A percentile compares a stretch with the other conserved stretches of the same genome.
phyloP scores from a whole-genome alignment of 2,888 invertebrate genomes.

The Drosophila seclusa region DNA sequence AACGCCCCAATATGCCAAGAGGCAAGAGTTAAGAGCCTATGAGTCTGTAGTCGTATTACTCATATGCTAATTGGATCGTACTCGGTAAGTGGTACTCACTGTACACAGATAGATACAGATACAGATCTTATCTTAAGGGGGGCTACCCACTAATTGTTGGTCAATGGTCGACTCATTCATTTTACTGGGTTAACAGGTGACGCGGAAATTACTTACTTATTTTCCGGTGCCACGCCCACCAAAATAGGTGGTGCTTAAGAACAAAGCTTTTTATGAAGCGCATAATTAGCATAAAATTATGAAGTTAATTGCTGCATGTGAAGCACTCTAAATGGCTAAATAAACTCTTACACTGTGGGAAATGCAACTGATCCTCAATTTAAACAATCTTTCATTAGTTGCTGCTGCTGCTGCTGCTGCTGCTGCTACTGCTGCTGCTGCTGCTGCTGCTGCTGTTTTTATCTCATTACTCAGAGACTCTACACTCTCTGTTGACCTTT shows the following conservation, averaged over 20 bases:
- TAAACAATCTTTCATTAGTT: constrained; percentile 54
- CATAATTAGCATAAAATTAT: constrained; percentile 74
- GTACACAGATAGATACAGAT: constrained; percentile 32
- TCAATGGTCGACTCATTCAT: constrained; percentile 58
- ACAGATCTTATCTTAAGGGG: constrained; percentile 46
- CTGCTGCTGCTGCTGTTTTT: constrained; percentile 3
- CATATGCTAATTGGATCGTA: constrained; percentile 67
- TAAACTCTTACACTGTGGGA: constrained; percentile 61
- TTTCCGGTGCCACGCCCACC: constrained; percentile 48
- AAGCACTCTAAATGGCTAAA: constrained; percentile 47
- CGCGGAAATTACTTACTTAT: constrained; percentile 55
- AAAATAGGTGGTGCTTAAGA: constrained; percentile 49
- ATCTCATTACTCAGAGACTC: constrained; percentile 52
- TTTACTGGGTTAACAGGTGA: constrained; percentile 76
- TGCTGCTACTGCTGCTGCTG: constrained; percentile 15
- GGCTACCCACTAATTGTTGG: constrained; percentile 67
- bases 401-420: constrained; percentile 8
- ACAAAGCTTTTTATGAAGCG: constrained; percentile 32
- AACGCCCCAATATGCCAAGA: constrained; percentile 40
- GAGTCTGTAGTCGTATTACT: constrained; percentile 24
- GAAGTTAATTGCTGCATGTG: constrained; percentile 73
- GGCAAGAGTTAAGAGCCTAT: constrained; percentile 2
- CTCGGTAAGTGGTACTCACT: constrained; percentile 48
- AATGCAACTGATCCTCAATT: constrained; percentile 58
- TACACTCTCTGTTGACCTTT: constrained; percentile 17